Evolutionary conservation across 2,797 vertebrate genomes (phyloP), one percentile per base, ranked within the genome.

Genomic region (Gouania willdenowi): DNA sequence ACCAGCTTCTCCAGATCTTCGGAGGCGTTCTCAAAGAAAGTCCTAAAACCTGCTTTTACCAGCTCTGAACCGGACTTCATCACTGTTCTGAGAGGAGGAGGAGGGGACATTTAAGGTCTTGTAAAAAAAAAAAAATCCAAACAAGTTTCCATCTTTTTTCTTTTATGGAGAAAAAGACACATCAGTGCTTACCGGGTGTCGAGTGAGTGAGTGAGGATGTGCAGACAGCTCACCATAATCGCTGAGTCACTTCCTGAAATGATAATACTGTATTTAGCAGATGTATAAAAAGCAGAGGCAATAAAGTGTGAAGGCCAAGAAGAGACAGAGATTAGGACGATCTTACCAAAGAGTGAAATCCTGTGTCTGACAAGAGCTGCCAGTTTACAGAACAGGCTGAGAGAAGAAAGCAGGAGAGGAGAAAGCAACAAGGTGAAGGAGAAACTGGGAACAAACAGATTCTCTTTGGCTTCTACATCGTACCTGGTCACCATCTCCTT

Each of bases 401-500:
- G 70, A 76, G 71, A 71, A 64, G 31, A 73, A 36, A 47, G 51
- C 60, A n/a, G 38, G 46, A 19, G 17, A 82, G 63, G 51, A 52
- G 53, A 68, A 77, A n/a, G n/a, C n/a, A n/a, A n/a, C n/a, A n/a
- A 71, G 64, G 61, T 59, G 64, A 39, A 52, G 41, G 19, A 44
- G 31, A 3, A 26, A 28, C 6, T 32, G 11, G 32, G 31, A 15
- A 15, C n/a, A n/a, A n/a, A n/a, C 1, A 22, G 11, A 27, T 22
- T 13, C 14, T 7, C 3, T 4, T n/a, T 3, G 19, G 16, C 8
- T 19, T 26, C 4, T 5, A 3, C 6, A 4, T 4, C 11, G 11
- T 77, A 99, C 97, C 94, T 98, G 71, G 94, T 95, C 64, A 98
- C 86, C 95, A 98, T 98, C 85, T 99, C 97, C 68, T 99, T 99